Base-by-base conservation (phyloP, 1,140 invertebrate species). In the Prorops nasuta region DNA sequence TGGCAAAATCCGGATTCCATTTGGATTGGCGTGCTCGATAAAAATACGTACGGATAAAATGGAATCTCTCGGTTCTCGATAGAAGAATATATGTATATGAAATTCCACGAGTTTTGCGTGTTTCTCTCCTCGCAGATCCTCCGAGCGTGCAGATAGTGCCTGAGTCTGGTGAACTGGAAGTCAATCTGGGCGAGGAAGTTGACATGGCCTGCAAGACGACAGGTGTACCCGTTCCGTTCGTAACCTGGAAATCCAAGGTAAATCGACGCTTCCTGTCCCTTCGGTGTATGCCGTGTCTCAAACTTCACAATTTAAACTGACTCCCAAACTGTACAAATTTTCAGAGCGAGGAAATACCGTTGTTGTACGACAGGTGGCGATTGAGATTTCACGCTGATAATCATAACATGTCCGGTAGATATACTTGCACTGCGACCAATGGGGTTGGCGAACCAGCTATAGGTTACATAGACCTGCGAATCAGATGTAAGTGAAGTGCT, bases 351-450 rank as follows among this genome's bases (percentile, higher is more conserved):
- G 76, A 83, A 47, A 79, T 88, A 66, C 79, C 82, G 39, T 61
- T 86, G 12, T 45, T 87, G 10, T 81, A 85, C 18, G 81, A 84
- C 45, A 76, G 84, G 31, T 76, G 83, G 31, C 79, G 81, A 47
- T 73, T 89, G 44, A 74, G 80, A 54, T 88, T 90, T 68, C 80
- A 81, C 7, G 87, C 87, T 1, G 83, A 83, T 38, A 83, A 82
- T 44, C 74, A 84, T 10, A 74, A 79, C 46, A 72, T 87, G 49
- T 80, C 86, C 0, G 89, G 89, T 0, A 72, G 79, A 1, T 90
- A 91, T 56, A 84, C 86, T 51, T 92, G 90, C 62, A 64, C 80
- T 0, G 89, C 86, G 0, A 79, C 69, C 38, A 92, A 92, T 67
- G 86, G 84, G 9, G 83, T 91, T 15, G 88, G 88, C 0, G 82